Evolutionary conservation across 2,113 vertebrate genomes (phyloP).

Genomic region (Thinocorus orbignyianus): DNA sequence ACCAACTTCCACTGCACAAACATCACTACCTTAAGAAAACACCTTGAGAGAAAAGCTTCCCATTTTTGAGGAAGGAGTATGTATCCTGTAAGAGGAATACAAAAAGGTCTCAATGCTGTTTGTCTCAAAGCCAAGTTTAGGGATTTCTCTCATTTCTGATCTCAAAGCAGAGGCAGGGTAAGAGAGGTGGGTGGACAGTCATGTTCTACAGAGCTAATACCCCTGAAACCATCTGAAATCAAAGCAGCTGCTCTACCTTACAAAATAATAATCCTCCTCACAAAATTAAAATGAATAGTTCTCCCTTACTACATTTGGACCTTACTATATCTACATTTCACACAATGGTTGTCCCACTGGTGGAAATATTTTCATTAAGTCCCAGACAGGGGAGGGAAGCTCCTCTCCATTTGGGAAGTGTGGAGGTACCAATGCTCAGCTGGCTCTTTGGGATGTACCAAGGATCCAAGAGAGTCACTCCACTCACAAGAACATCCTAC

Average conservation of each 20-base stretch:
- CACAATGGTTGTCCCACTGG: background rate
- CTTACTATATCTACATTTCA: background rate
- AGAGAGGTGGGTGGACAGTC: background rate
- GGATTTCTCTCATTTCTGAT: background rate
- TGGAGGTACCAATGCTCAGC: background rate
- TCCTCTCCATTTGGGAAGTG: background rate
- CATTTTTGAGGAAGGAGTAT: background rate
- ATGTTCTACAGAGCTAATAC: too few species aligned
- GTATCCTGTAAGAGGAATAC: background rate
- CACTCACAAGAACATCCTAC: background rate
- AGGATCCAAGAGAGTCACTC: background rate
- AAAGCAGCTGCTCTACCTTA: background rate
- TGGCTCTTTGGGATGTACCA: background rate
- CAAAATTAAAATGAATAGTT: background rate
- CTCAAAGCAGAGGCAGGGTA: background rate
- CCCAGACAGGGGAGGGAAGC: background rate
- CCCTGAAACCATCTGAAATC: background rate
- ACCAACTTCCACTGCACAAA: background rate
- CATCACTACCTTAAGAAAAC: background rate
- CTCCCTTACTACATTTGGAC: background rate
- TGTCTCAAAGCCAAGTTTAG: background rate
- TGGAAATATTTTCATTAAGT: background rate
- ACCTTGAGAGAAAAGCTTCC: background rate
- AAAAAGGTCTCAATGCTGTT: background rate
- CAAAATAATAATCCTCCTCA: background rate